phyloP scores from a whole-genome alignment of 64 coral and sea anemone genomes.

The Porites australiensis region DNA sequence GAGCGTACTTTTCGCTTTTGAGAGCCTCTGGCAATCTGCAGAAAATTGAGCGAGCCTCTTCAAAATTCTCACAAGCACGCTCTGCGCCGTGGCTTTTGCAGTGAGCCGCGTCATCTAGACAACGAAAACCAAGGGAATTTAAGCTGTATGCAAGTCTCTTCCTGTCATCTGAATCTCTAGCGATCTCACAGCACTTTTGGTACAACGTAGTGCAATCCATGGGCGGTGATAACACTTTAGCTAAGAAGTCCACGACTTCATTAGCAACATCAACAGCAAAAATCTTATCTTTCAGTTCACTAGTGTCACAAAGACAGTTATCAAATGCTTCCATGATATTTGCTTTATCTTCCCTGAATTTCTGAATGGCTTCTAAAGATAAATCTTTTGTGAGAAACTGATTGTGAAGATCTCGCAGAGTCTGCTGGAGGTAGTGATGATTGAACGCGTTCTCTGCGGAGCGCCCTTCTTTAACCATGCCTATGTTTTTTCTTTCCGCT shows the following conservation, averaged over 20 bases:
- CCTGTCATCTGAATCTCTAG: not conserved
- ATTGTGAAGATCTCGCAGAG: not conserved
- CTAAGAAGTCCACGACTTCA: slow-evolving; percentile 9
- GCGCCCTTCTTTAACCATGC: not conserved
- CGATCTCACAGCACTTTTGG: slow-evolving; percentile 1
- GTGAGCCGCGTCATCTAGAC: not conserved
- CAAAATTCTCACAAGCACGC: not conserved
- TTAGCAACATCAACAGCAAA: slow-evolving; percentile 5
- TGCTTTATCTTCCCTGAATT: not conserved
- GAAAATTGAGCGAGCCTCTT: not conserved
- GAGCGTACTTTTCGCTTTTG: not conserved
- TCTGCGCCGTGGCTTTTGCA: not conserved
- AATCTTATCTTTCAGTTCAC: not conserved
- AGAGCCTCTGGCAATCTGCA: not conserved
- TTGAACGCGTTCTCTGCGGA: not conserved
- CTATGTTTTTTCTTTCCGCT: not conserved
- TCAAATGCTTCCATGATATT: slow-evolving; percentile 35
- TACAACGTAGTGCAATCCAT: not conserved
- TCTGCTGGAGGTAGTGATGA: not conserved
- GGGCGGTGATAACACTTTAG: not conserved
- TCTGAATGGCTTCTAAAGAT: not conserved
- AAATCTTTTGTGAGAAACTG: slow-evolving; percentile 9
- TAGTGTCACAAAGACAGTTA: not conserved
- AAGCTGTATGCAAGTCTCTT: slow-evolving; percentile 23
- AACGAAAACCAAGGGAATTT: slow-evolving; percentile 1